Percentiles rank a stretch among this genome's conserved stretches.
These are phyloP conservation scores for Dryomyza anilis DNA, from an alignment of 2,888 invertebrate species.

Conservation along the genomic window DNA sequence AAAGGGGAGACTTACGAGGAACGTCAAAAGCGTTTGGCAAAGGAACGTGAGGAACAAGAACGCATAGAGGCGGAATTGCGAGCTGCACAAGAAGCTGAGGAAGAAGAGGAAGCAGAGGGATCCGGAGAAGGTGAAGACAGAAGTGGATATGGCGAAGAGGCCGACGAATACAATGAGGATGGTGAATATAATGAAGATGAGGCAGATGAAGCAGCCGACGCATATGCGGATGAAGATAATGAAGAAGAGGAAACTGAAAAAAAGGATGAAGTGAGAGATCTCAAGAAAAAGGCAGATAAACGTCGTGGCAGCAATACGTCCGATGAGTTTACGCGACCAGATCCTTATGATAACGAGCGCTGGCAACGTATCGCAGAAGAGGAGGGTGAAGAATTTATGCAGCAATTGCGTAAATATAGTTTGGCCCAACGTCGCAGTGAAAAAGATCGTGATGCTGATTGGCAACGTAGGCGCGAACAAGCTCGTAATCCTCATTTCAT, in stretches of 20 bases:
- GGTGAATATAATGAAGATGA: slow-evolving; percentile 43
- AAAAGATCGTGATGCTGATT: slow-evolving; percentile 58
- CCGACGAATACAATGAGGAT: slow-evolving; percentile 42
- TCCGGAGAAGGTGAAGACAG: slow-evolving; percentile 42
- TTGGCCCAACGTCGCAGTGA: slow-evolving; percentile 52
- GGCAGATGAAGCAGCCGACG: slow-evolving; percentile 39
- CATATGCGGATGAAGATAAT: slow-evolving; percentile 32
- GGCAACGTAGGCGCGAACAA: slow-evolving; percentile 59
- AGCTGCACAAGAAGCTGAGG: slow-evolving; percentile 46
- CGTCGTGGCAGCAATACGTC: slow-evolving; percentile 56
- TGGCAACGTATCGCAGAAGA: slow-evolving; percentile 58
- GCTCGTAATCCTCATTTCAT: slow-evolving; percentile 56
- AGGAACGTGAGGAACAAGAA: slow-evolving; percentile 53
- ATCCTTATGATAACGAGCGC: slow-evolving; percentile 54
- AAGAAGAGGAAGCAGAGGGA: slow-evolving; percentile 36
- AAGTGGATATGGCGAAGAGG: slow-evolving; percentile 44
- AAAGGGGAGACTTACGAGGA: slow-evolving; percentile 57
- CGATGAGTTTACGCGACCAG: slow-evolving; percentile 55
- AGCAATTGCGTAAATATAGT: slow-evolving; percentile 57
- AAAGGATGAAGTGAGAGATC: slow-evolving; percentile 43
- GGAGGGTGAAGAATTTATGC: slow-evolving; percentile 58
- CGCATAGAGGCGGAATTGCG: slow-evolving; percentile 53
- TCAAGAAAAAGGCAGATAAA: slow-evolving; percentile 39
- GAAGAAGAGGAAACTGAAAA: slow-evolving; percentile 42
- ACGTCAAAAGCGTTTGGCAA: slow-evolving; percentile 54